Evolutionary conservation across 1,140 invertebrate species (phyloP).

Genomic region (Anastrepha obliqua): DNA sequence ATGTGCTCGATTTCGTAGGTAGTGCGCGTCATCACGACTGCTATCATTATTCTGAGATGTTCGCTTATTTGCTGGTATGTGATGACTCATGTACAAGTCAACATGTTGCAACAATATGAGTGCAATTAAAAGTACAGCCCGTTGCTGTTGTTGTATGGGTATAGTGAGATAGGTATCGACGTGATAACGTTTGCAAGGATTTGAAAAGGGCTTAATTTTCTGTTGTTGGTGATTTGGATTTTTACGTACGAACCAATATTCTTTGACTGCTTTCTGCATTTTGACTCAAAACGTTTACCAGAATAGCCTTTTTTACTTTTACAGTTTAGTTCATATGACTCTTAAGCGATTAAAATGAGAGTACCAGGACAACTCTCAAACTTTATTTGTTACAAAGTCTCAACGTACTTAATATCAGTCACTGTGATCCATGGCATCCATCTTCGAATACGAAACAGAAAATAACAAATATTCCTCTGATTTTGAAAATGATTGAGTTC

Average conservation of each 20-base stretch:
- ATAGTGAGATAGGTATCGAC: neutral
- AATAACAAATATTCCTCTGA: no score
- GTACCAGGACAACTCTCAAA: neutral
- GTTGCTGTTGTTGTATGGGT: neutral
- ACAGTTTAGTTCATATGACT: no score
- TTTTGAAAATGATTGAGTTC: neutral
- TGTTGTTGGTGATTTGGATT: neutral
- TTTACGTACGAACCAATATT: neutral
- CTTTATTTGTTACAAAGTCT: neutral
- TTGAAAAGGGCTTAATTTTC: neutral
- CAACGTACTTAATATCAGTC: no score
- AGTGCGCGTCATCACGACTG: neutral
- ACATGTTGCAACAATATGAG: constrained; percentile 66
- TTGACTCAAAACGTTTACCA: no score
- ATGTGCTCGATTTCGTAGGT: neutral
- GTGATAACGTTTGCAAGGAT: neutral
- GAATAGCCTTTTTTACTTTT: no score
- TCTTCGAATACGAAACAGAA: no score
- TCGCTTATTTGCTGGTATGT: constrained; percentile 63
- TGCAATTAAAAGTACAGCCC: constrained; percentile 46
- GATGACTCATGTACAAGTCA: constrained; percentile 67
- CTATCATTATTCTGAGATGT: constrained; percentile 53
- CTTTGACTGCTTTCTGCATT: neutral
- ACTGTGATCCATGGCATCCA: no score
- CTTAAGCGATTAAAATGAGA: no score